A percentile compares a stretch with the other conserved stretches of the same genome.
Evolutionary conservation across 2,113 vertebrate species (phyloP).

Genomic region (Phycodurus eques): DNA sequence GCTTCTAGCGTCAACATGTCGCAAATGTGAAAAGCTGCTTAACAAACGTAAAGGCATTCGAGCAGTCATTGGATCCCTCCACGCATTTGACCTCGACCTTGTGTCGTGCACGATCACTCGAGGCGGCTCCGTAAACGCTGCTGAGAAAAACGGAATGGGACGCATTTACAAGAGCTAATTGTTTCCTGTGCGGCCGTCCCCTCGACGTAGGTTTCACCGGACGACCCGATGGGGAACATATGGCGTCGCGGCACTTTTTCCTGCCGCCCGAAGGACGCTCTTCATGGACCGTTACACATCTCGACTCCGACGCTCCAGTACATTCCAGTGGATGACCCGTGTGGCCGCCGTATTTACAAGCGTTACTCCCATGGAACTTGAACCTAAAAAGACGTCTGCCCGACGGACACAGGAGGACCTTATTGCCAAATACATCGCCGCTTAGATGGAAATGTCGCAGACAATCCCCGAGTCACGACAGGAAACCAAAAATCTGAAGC

Average conservation of each 20-base stretch:
- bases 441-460: not conserved
- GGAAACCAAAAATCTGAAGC: slow-evolving; percentile 1
- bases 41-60: too few relatives aligned
- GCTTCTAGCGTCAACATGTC: not conserved
- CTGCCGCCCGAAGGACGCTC: slow-evolving; percentile 15
- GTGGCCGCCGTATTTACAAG: slow-evolving; percentile 11
- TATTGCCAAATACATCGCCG: not conserved
- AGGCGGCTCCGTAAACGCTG: slow-evolving; percentile 15
- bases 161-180: slow-evolving; percentile 35
- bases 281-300: slow-evolving; percentile 20
- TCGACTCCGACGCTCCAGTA: slow-evolving; percentile 4
- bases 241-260: slow-evolving; percentile 42
- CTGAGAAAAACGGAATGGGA: slow-evolving; percentile 28
- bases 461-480: slow-evolving; percentile 19
- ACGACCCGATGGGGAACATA: slow-evolving; percentile 62
- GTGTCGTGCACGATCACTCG: not conserved
- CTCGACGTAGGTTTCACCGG: slow-evolving; percentile 38
- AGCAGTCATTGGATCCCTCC: not conserved
- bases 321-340: not conserved
- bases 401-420: not conserved
- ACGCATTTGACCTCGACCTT: slow-evolving; percentile 1
- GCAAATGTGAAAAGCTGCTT: too few relatives aligned
- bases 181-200: slow-evolving; percentile 41
- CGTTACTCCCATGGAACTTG: not conserved
- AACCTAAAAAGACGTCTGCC: not conserved